These are phyloP conservation scores for Austrolebias charrua DNA, from an alignment of 2,797 vertebrate species.

Conservation along the genomic window DNA sequence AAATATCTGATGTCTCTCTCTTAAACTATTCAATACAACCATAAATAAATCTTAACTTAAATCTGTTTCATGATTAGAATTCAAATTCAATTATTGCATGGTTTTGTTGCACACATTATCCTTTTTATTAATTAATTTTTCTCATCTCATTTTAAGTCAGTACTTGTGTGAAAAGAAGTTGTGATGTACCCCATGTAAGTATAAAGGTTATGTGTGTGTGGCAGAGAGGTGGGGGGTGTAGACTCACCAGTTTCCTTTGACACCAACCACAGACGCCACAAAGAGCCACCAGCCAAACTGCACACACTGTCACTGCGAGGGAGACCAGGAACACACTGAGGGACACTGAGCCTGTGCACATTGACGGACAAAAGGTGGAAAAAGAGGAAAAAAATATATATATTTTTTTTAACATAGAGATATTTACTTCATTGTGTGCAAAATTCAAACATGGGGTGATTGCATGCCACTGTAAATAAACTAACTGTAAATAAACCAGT, in stretches of 20 bases:
- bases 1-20: background rate
- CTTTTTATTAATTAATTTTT: conserved; percentile 24
- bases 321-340: conserved; percentile 97
- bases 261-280: conserved; percentile 99
- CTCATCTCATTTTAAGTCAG: conserved; percentile 30
- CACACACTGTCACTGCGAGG: conserved; percentile 95
- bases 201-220: conserved; percentile 10
- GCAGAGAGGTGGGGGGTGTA: conserved; percentile 20
- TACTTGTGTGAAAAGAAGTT: conserved; percentile 20
- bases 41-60: no score
- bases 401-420: conserved; percentile 1
- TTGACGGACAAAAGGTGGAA: conserved; percentile 42
- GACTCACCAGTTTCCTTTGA: conserved; percentile 97
- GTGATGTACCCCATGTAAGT: conserved; percentile 10
- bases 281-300: conserved; percentile 94
- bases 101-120: conserved; percentile 5
- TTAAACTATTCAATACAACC: background rate
- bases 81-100: background rate
- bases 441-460: conserved; percentile 29
- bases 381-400: conserved; percentile 22
- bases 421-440: conserved; percentile 26
- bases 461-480: conserved; percentile 27
- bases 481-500: conserved; percentile 29
- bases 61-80: background rate
- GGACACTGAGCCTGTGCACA: conserved; percentile 87